Evolutionary conservation across 2,888 invertebrate species (phyloP).

Genomic region (Branchellion lobata): DNA sequence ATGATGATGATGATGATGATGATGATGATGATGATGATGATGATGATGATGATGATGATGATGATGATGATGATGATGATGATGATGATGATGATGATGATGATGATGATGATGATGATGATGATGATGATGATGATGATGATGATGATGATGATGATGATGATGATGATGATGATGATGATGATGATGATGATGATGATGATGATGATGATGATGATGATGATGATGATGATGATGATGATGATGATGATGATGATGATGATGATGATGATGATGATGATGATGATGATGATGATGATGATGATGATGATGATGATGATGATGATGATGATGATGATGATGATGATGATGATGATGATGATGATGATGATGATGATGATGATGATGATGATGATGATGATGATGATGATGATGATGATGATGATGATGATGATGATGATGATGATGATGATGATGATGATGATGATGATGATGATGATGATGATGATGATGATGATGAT

Average conservation of each 20-base stretch:
- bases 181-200: neutral
- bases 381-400: conserved; percentile 14
- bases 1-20: conserved; percentile 31
- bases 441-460: neutral
- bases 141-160: neutral
- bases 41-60: too few relatives aligned
- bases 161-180: neutral
- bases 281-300: conserved; percentile 14
- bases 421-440: conserved; percentile 11
- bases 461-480: conserved; percentile 2
- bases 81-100: conserved; percentile 14
- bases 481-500: conserved; percentile 14
- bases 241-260: conserved; percentile 14
- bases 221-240: conserved; percentile 14
- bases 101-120: conserved; percentile 14
- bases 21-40: too few relatives aligned
- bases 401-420: conserved; percentile 14
- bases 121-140: neutral
- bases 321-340: conserved; percentile 14
- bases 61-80: conserved; percentile 11
- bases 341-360: conserved; percentile 14
- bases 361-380: conserved; percentile 14
- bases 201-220: conserved; percentile 14
- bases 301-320: conserved; percentile 14
- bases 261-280: conserved; percentile 14